phyloP scores from a whole-genome alignment of 2,113 vertebrate genomes.

The Hemiprocne comata region DNA sequence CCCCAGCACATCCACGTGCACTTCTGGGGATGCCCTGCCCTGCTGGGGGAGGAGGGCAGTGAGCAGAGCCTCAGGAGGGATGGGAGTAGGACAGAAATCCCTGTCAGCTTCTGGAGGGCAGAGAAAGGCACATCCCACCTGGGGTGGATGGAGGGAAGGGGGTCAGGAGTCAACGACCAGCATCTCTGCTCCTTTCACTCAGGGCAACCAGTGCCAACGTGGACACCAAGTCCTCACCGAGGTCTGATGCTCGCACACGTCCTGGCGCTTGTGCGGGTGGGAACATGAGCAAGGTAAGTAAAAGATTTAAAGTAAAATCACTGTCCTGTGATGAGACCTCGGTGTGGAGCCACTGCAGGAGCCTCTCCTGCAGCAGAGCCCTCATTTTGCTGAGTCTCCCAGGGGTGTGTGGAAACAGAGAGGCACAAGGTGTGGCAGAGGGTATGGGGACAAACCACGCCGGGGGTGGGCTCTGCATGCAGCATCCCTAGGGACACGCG shows the following conservation, averaged over 20 bases:
- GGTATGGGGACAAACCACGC: background rate
- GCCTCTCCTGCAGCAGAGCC: background rate
- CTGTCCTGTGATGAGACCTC: background rate
- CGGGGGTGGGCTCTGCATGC: too few species aligned
- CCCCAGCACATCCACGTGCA: fast-evolving
- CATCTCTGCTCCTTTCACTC: background rate
- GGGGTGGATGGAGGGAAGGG: fast-evolving
- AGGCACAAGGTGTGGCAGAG: background rate
- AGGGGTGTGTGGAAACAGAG: fast-evolving
- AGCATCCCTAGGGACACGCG: background rate
- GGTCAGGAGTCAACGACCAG: background rate
- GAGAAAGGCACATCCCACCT: background rate
- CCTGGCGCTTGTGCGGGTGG: background rate
- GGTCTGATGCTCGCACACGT: fast-evolving
- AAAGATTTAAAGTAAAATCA: background rate
- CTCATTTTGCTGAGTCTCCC: background rate
- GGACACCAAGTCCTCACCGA: fast-evolving
- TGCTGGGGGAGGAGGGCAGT: fast-evolving
- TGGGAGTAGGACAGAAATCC: background rate
- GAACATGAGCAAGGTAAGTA: background rate
- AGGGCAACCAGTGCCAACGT: fast-evolving
- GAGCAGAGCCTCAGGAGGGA: background rate
- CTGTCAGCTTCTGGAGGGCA: background rate
- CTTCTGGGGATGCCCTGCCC: background rate
- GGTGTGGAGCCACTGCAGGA: too few species aligned